Evolutionary conservation across 2,797 vertebrate genomes (phyloP).

Genomic region (Syngnathus rostellatus): DNA sequence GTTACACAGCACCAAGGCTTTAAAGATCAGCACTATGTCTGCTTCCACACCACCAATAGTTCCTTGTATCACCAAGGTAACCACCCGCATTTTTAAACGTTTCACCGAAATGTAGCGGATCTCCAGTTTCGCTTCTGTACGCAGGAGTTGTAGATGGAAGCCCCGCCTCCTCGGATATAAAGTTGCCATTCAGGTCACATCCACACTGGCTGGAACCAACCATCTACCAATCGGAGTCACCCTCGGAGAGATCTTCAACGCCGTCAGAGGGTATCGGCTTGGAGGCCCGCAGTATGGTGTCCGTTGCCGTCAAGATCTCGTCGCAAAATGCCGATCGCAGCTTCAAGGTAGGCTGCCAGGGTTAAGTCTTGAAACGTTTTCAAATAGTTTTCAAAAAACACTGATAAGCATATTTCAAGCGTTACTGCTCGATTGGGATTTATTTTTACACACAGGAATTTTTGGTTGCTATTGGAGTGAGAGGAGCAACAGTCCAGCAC

Average conservation of each 20-base stretch:
- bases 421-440: not conserved
- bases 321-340: constrained; percentile 87
- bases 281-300: constrained; percentile 88
- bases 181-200: constrained; percentile 77
- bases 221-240: constrained; percentile 83
- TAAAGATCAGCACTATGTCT: constrained; percentile 92
- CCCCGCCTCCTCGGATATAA: constrained; percentile 68
- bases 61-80: constrained; percentile 93
- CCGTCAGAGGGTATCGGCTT: constrained; percentile 78
- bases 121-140: not conserved
- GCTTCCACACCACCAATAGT: constrained; percentile 83
- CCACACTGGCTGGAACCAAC: constrained; percentile 94
- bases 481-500: constrained; percentile 90
- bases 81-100: not conserved
- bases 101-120: not conserved
- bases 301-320: constrained; percentile 87
- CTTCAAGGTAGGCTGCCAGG: constrained; percentile 75
- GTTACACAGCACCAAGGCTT: constrained; percentile 91
- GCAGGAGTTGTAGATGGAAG: constrained; percentile 81
- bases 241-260: constrained; percentile 65
- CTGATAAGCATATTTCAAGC: not conserved
- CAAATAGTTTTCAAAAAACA: no score
- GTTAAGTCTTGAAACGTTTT: no score
- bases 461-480: constrained; percentile 85
- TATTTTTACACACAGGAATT: constrained; percentile 73